Evolutionary conservation across 1,140 invertebrate genomes (phyloP), one percentile per base, ranked within the genome.

Genomic region (Pseudomyrmex flavicornis): DNA sequence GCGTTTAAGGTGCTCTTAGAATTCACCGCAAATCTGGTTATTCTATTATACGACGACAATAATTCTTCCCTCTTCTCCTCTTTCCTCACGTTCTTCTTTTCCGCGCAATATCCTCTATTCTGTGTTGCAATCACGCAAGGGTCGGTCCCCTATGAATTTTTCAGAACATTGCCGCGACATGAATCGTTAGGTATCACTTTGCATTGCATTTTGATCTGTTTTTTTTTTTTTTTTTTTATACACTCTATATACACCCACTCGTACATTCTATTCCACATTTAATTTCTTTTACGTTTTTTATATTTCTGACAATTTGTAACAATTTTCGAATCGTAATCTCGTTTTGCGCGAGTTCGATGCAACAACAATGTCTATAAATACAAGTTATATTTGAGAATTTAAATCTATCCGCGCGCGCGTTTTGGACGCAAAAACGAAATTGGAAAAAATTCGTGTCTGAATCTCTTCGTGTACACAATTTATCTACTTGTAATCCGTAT

Each of bases 21-120:
- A 76, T 76, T 35, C 52, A 12, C 52, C 65, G 26, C 65, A 52
- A 48, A 48, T 4, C 44, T 48, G 76, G 52, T 70, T 79, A 70
- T 79, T 79, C 76, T 59, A 70, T 79, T 79, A 79, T 79, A 70
- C 65, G 65, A 70, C 65, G 66, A 79, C 65, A 79, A 70, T 79
- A 79, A 79, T 79, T 69, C 52, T 8, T 12, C 48, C 12, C 26
- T 1, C 13, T 2, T 59, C n/a, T 68, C 59, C 15, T 22, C 46
- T 35, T 58, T 17, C 44, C 35, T 1, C 13, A 20, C 13, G 13
- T 2, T 59, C 20, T 68, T 70, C 15, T 22, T 58, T 35, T 58
- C 17, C 52, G 10, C 44, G 35, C 75, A 17, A 76, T 76, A 68
- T 68, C 35, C 15, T 65, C 26, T n/a, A 65, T 48, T 15, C 74